phyloP scores from a whole-genome alignment of 2,797 vertebrate species.

The Selene dorsalis region DNA sequence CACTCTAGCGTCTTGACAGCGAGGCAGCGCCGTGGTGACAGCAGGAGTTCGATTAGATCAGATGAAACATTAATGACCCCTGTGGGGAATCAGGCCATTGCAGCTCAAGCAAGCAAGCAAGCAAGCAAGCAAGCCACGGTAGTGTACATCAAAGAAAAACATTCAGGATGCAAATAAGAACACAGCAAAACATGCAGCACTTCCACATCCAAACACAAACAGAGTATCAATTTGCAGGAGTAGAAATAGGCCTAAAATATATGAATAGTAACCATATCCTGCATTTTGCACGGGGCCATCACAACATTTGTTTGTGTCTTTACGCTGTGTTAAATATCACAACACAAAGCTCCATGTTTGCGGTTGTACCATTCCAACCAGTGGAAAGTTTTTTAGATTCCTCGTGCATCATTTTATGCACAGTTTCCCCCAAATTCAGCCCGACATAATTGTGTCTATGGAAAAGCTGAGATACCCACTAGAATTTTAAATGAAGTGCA shows the following conservation, averaged over 20 bases:
- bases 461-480: background rate
- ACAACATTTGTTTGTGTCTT: background rate
- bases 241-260: background rate
- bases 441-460: background rate
- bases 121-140: conserved; percentile 21
- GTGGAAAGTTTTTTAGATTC: background rate
- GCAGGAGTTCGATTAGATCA: conserved; percentile 67
- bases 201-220: background rate
- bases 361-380: background rate
- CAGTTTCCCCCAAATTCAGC: background rate
- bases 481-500: background rate
- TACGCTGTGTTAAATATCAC: background rate
- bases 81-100: conserved; percentile 52
- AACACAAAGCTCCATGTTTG: background rate
- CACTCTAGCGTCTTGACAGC: conserved; percentile 23
- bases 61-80: conserved; percentile 73
- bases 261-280: background rate
- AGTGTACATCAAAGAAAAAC: conserved; percentile 28
- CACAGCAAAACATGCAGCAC: conserved; percentile 12
- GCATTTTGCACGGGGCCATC: background rate
- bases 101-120: conserved; percentile 36
- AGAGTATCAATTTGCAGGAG: background rate
- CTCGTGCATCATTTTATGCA: background rate
- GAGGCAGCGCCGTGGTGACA: conserved; percentile 52
- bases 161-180: conserved; percentile 16